Evolutionary conservation across 2,888 invertebrate species (phyloP), one percentile per base, ranked within the genome.

Genomic region (Pseudoips prasinana): DNA sequence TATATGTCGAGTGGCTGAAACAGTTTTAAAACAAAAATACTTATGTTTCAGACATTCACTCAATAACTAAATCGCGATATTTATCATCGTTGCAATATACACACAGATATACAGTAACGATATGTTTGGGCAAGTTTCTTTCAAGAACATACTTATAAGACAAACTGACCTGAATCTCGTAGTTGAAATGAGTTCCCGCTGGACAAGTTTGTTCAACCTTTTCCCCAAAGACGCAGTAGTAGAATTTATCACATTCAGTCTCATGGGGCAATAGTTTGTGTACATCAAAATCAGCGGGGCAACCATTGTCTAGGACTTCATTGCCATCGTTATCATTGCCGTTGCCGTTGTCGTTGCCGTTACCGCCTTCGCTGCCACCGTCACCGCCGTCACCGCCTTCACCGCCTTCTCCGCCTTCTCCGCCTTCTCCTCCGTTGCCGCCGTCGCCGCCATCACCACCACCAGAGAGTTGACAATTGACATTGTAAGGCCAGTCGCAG

Each of bases 241-340:
- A 80, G 56, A 64, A 80, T 22, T 52, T 62, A 4, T 40, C 29
- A 39, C 80, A 81, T 2, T 70, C 45, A 0, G 49, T 49, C 9
- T 67, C 72, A 6, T 77, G 73, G 0, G 79, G 74, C 1, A 80
- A 25, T 0, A 76, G 60, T 1, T 57, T 33, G 8, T 71, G 56
- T 1, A 64, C 36, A 7, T 44, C 24, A 22, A 49, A 64, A 31
- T 69, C 51, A 1, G 46, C 51, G 0, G 75, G 76, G 10, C 77
- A 76, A 0, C 70, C 73, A 10, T 75, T 73, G 1, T 58, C 58
- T 0, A 71, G 38, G 7, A 30, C 22, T 0, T 38, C 53, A 0
- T 20, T 33, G 2, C 18, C 24, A 6, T 22, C 19, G 10, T 10
- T 7, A 8, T 9, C 7, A 1, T 8, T 22, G 9, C 8, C n/a